These are phyloP conservation scores for Mamestra brassicae DNA, from an alignment of 2,888 invertebrate genomes.

Conservation along the genomic window DNA sequence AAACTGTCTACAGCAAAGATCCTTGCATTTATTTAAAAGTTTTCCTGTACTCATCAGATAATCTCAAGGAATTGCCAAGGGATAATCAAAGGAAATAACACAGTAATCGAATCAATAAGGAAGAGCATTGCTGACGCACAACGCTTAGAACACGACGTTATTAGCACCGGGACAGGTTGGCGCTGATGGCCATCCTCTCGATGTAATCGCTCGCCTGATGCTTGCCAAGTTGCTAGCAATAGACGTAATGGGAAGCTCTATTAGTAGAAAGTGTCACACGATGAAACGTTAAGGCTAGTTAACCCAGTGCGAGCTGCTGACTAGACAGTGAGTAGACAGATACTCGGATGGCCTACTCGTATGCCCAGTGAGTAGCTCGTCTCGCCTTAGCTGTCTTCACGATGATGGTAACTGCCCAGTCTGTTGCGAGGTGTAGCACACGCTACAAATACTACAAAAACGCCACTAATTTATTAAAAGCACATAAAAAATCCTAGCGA, in stretches of 20 bases:
- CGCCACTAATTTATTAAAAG: too few species aligned
- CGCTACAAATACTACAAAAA: too few species aligned
- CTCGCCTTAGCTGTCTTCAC: too few species aligned
- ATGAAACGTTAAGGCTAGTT: background rate
- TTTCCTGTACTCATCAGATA: background rate
- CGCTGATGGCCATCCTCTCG: slow-evolving; percentile 42
- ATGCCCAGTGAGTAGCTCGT: too few species aligned
- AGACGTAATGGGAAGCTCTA: slow-evolving; percentile 24
- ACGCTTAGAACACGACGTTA: slow-evolving; percentile 6
- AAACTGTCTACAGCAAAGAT: background rate
- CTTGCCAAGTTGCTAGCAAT: slow-evolving; percentile 17
- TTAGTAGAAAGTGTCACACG: slow-evolving; percentile 14
- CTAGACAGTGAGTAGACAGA: too few species aligned
- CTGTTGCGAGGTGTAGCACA: too few species aligned
- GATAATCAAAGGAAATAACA: slow-evolving; percentile 23
- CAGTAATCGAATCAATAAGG: slow-evolving; percentile 18
- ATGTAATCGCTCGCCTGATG: slow-evolving; percentile 34
- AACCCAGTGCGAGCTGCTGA: too few species aligned
- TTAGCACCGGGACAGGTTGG: slow-evolving; percentile 39
- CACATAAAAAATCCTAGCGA: too few species aligned
- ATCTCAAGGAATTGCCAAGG: slow-evolving; percentile 14
- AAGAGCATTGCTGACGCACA: slow-evolving; percentile 24
- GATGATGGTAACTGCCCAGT: too few species aligned
- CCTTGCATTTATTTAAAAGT: slow-evolving; percentile 1
- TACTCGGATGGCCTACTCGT: too few species aligned